Evolutionary conservation across 37 sponge, comb jelly and placozoan genomes (phyloP).

Genomic region (Haliclona indistincta): DNA sequence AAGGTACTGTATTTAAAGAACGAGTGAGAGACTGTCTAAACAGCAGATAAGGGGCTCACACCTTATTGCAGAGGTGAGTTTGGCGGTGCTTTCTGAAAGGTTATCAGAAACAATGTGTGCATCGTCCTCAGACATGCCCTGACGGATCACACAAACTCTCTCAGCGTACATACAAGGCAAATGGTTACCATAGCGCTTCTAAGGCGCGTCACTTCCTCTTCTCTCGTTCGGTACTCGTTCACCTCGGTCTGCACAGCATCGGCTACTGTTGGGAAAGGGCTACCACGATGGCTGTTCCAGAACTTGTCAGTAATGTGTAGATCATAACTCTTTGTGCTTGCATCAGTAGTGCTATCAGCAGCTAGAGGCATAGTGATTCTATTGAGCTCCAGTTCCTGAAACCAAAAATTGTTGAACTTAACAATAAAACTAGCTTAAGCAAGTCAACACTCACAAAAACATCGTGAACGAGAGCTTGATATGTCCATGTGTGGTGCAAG

Average conservation of each 20-base stretch:
- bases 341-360: not conserved
- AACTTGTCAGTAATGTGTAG: not conserved
- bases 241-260: constrained; percentile 92
- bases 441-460: constrained; percentile 52
- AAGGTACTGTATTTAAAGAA: constrained; percentile 58
- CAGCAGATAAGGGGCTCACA: not conserved
- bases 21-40: not conserved
- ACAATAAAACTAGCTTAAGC: not conserved
- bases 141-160: not conserved
- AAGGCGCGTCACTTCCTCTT: constrained; percentile 89
- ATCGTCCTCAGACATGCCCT: constrained; percentile 73
- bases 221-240: constrained; percentile 81
- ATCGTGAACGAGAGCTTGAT: constrained; percentile 96
- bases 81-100: constrained; percentile 81
- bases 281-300: constrained; percentile 12
- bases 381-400: constrained; percentile 76
- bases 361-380: constrained; percentile 56
- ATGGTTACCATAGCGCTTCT: constrained; percentile 82
- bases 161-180: not conserved
- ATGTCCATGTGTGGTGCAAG: constrained; percentile 99
- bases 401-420: not conserved
- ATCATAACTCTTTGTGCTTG: not conserved
- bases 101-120: constrained; percentile 51
- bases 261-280: constrained; percentile 97
- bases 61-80: constrained; percentile 85